Percentiles rank a stretch among this genome's conserved stretches.
These are phyloP conservation scores for Geotrupes spiniger DNA, from an alignment of 2,888 invertebrate species.

Conservation along the genomic window DNA sequence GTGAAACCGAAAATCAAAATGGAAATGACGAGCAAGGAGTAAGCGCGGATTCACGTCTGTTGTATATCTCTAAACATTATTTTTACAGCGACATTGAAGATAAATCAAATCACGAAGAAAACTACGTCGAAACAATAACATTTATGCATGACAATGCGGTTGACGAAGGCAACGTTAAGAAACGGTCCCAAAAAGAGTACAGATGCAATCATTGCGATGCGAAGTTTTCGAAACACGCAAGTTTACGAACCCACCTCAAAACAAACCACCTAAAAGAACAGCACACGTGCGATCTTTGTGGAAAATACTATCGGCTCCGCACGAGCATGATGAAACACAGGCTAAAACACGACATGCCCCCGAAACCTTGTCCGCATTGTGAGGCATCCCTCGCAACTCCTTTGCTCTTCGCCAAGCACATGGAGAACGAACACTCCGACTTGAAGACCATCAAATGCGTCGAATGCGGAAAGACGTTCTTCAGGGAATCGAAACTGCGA, in stretches of 20 bases:
- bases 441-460: slow-evolving; percentile 29
- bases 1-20: too few relatives aligned
- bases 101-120: too few relatives aligned
- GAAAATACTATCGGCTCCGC: slow-evolving; percentile 29
- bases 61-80: too few relatives aligned
- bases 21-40: too few relatives aligned
- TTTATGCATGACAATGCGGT: too few relatives aligned
- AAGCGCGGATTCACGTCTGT: too few relatives aligned
- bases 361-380: slow-evolving; percentile 26
- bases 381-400: slow-evolving; percentile 20
- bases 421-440: slow-evolving; percentile 31
- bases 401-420: slow-evolving; percentile 27
- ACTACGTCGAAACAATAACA: too few relatives aligned
- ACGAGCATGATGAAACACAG: slow-evolving; percentile 30
- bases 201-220: slow-evolving; percentile 12
- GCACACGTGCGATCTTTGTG: slow-evolving; percentile 29
- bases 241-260: too few relatives aligned
- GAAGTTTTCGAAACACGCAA: slow-evolving; percentile 11
- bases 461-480: slow-evolving; percentile 32
- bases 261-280: too few relatives aligned
- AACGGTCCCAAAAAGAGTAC: too few relatives aligned
- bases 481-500: slow-evolving; percentile 28
- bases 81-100: too few relatives aligned
- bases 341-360: slow-evolving; percentile 22
- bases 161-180: too few relatives aligned